phyloP scores from a whole-genome alignment of 1,140 invertebrate species.

The Elymnias hypermnestra region DNA sequence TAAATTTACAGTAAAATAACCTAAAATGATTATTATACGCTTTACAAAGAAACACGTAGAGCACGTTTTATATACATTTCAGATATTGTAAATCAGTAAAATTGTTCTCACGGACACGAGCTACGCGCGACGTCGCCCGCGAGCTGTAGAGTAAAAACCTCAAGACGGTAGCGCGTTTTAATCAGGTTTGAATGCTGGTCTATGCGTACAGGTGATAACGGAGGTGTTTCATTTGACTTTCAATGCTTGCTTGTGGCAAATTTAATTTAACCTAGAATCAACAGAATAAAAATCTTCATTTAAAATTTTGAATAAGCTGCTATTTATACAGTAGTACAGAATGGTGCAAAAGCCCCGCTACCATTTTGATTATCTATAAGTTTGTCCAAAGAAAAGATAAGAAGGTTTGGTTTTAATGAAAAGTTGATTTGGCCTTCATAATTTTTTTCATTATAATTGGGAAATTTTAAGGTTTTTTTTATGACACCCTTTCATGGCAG shows the following conservation, averaged over 20 bases:
- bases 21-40: constrained; percentile 5
- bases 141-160: constrained; percentile 28
- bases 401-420: too few species aligned
- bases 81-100: constrained; percentile 12
- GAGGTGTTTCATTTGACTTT: background rate
- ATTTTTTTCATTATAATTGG: too few species aligned
- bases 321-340: too few species aligned
- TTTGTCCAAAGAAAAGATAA: too few species aligned
- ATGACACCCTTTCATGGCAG: too few species aligned
- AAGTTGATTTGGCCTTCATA: too few species aligned
- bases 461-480: too few species aligned
- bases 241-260: constrained; percentile 6
- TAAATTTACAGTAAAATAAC: background rate
- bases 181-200: constrained; percentile 36
- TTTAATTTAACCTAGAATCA: too few species aligned
- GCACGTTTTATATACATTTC: constrained; percentile 5
- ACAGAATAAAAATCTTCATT: too few species aligned
- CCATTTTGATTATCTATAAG: too few species aligned
- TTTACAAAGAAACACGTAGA: constrained; percentile 3
- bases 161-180: constrained; percentile 48
- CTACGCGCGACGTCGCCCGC: constrained; percentile 21
- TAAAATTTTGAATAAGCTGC: too few species aligned
- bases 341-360: too few species aligned
- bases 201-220: constrained; percentile 10
- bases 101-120: constrained; percentile 60